Conservation (phyloP, 2,797 vertebrate species). For the Aplochiton taeniatus region DNA sequence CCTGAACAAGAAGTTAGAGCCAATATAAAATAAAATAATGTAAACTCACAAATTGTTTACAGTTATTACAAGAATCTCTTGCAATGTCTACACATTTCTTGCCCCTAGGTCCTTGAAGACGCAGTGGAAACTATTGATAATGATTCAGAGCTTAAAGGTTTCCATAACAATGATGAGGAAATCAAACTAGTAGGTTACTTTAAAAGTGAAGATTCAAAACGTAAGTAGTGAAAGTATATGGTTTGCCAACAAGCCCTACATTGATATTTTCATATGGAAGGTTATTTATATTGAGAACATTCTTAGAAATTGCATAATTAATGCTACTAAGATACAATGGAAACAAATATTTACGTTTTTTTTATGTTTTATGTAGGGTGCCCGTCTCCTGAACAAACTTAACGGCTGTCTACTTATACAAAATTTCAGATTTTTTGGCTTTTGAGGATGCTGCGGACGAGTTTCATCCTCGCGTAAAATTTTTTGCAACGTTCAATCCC, state of each 20-base stretch:
- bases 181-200: conserved; percentile 93
- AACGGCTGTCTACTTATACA: conserved; percentile 30
- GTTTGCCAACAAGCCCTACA: conserved; percentile 61
- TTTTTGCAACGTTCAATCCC: conserved; percentile 87
- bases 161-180: conserved; percentile 86
- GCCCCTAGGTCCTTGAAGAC: conserved; percentile 85
- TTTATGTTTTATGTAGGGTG: no score
- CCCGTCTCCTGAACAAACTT: conserved; percentile 30
- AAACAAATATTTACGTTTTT: no score
- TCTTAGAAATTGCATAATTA: conserved; percentile 26
- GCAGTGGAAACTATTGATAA: conserved; percentile 89
- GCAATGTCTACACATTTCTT: conserved; percentile 5
- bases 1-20: conserved; percentile 37
- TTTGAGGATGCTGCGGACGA: conserved; percentile 86
- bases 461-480: conserved; percentile 88
- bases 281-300: no score
- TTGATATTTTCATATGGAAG: conserved; percentile 26
- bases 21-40: not conserved
- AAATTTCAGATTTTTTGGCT: conserved; percentile 82
- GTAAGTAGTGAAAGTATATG: conserved; percentile 64
- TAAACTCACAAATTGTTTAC: not conserved
- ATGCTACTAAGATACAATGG: no score
- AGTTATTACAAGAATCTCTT: conserved; percentile 11
- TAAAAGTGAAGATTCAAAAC: conserved; percentile 89
- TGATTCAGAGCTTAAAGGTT: conserved; percentile 81